Evolutionary conservation across 2,797 vertebrate species (phyloP), one percentile per base, ranked within the genome.

Genomic region (Cyprinella venusta): DNA sequence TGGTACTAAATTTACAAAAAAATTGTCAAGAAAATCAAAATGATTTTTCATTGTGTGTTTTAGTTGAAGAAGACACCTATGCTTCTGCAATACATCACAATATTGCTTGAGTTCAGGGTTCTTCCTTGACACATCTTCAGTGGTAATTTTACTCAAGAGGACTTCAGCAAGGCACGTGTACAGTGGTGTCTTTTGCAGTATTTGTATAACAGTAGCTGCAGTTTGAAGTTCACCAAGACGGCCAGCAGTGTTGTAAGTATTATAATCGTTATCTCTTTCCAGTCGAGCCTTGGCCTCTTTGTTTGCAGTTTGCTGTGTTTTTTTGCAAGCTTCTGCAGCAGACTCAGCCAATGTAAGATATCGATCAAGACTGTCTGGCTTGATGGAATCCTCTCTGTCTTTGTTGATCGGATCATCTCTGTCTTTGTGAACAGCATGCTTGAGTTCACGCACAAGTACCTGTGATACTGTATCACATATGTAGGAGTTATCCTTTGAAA

Each of bases 401-500:
- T 76, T 81, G 70, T 26, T n/a, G n/a, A n/a, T n/a, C n/a, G n/a
- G 42, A 36, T 67, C 26, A 36, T 88, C 63, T 40, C 80, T 90
- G 80, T 67, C 45, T 16, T 76, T 81, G 70, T 26, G 45, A 71
- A 92, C 82, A 8, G 69, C 75, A 89, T 86, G 63, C 81, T 88
- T 93, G 0, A 94, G 10, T 50, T 92, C 86, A 72, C 92, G 89
- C 71, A 93, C 92, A 19, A 92, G 74, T 6, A 94, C 90, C 84
- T 94, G 94, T 71, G 92, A 93, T 6, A 84, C 86, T 71, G 93
- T 94, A 86, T 94, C 92, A 5, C 90, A 88, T 8, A 94, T 91
- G 26, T 93, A 93, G 0, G 92, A 94, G 80, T 21, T 94, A 19
- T 91, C 86, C 21, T 61, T 86, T 19, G 74, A 87, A 56, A 90